Evolutionary conservation across 2,888 invertebrate genomes (phyloP).

Genomic region (Artemia sinica): DNA sequence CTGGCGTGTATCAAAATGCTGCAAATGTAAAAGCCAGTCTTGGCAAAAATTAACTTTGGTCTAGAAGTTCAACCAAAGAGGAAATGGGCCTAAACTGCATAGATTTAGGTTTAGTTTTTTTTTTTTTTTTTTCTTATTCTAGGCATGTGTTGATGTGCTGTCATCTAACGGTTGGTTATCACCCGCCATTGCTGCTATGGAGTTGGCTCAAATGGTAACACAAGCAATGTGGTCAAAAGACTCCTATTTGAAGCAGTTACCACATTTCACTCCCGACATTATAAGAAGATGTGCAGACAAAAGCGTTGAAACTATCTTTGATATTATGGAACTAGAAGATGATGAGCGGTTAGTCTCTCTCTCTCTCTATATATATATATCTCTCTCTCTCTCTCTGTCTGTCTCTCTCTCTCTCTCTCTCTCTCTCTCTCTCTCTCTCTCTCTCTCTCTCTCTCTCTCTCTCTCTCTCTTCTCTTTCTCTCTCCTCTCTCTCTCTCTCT

Average conservation of each 20-base stretch:
- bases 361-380: no score
- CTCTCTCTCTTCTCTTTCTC: no score
- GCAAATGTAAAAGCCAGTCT: no score
- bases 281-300: constrained; percentile 75
- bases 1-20: no score
- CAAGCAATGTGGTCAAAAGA: constrained; percentile 99
- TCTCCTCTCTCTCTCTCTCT: no score
- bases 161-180: constrained; percentile 94
- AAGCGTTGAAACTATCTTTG: constrained; percentile 78
- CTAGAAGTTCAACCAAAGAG: no score
- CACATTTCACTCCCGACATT: constrained; percentile 75
- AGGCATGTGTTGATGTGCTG: constrained; percentile 76
- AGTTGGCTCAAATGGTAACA: constrained; percentile 97
- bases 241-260: constrained; percentile 86
- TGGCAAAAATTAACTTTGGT: no score
- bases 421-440: no score
- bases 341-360: constrained; percentile 44
- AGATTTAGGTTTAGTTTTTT: constrained; percentile 25
- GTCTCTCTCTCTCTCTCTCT: no score
- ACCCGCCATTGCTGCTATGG: constrained; percentile 98
- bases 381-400: no score
- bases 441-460: no score
- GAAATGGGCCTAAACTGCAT: no score
- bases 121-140: constrained; percentile 31
- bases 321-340: constrained; percentile 88